These are phyloP conservation scores for Oncorhynchus kisutch DNA, from an alignment of 2,113 vertebrate species.

Conservation along the genomic window DNA sequence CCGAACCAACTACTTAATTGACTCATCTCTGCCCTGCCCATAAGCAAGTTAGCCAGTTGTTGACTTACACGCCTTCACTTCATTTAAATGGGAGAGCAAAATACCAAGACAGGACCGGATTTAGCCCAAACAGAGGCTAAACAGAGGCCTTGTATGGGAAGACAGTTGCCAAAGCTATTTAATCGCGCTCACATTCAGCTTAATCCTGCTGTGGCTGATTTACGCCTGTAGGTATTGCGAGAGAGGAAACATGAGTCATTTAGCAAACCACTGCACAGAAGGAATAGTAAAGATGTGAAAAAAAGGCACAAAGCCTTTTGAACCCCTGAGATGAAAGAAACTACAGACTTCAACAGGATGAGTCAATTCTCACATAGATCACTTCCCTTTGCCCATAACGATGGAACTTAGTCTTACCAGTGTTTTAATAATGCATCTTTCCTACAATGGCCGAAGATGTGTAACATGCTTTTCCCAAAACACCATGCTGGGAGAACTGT, in stretches of 20 bases:
- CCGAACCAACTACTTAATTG: not conserved
- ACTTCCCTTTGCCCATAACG: not conserved
- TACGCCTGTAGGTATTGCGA: conserved; percentile 58
- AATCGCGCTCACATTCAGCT: conserved; percentile 59
- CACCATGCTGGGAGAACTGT: too few relatives aligned
- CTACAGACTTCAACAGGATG: not conserved
- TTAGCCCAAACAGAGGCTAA: conserved; percentile 26
- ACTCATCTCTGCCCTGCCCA: conserved; percentile 8
- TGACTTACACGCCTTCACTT: conserved; percentile 29
- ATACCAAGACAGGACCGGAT: conserved; percentile 21
- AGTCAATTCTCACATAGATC: not conserved
- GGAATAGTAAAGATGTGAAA: not conserved
- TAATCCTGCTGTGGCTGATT: conserved; percentile 64
- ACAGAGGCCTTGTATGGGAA: conserved; percentile 43
- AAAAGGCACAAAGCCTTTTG: conserved; percentile 15
- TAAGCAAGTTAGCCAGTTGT: conserved; percentile 1
- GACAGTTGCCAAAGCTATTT: conserved; percentile 68
- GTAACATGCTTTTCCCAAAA: too few relatives aligned
- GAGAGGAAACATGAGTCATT: conserved; percentile 60
- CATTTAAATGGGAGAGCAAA: conserved; percentile 50
- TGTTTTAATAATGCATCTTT: too few relatives aligned
- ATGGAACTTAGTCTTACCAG: too few relatives aligned
- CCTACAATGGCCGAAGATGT: too few relatives aligned
- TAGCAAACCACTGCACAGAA: conserved; percentile 17
- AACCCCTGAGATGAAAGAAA: conserved; percentile 21